Percentiles rank a stretch among this genome's conserved stretches.
These are phyloP conservation scores for Pluvianellus socialis DNA, from an alignment of 2,113 vertebrate species.

Conservation along the genomic window DNA sequence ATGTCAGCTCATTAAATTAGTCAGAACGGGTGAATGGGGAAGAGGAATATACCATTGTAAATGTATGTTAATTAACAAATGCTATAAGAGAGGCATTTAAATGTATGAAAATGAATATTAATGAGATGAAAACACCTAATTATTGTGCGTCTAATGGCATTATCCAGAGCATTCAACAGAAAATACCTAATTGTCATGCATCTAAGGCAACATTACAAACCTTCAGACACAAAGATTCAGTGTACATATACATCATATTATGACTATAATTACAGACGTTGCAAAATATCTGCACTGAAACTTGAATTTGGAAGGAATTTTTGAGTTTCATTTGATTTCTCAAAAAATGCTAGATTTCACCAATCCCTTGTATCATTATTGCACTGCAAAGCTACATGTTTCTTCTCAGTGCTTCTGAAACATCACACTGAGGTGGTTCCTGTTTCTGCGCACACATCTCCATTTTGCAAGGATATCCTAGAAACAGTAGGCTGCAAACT, in stretches of 20 bases:
- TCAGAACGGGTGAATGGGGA: slow-evolving; percentile 40
- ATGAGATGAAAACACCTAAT: slow-evolving; percentile 64
- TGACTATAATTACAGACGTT: background rate
- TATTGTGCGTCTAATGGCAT: slow-evolving; percentile 63
- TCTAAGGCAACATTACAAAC: slow-evolving; percentile 21
- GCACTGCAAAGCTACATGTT: background rate
- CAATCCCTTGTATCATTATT: background rate
- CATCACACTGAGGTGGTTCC: background rate
- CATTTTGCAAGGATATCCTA: background rate
- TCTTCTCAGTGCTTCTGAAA: background rate
- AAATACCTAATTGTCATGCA: slow-evolving; percentile 57
- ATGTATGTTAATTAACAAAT: slow-evolving; percentile 64
- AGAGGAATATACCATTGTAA: slow-evolving; percentile 58
- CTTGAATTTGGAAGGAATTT: background rate
- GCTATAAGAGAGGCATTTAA: slow-evolving; percentile 58
- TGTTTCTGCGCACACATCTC: background rate
- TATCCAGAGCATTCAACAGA: slow-evolving; percentile 51
- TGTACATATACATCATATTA: background rate
- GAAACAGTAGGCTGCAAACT: background rate
- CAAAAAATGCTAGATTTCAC: background rate
- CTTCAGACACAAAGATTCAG: slow-evolving; percentile 45
- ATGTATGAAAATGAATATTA: slow-evolving; percentile 68
- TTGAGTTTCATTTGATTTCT: background rate
- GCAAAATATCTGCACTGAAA: background rate
- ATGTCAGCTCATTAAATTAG: slow-evolving; percentile 64